A percentile compares a stretch with the other conserved stretches of the same genome.
These are phyloP conservation scores for Podocnemis expansa DNA, from an alignment of 2,113 vertebrate genomes.

Conservation along the genomic window DNA sequence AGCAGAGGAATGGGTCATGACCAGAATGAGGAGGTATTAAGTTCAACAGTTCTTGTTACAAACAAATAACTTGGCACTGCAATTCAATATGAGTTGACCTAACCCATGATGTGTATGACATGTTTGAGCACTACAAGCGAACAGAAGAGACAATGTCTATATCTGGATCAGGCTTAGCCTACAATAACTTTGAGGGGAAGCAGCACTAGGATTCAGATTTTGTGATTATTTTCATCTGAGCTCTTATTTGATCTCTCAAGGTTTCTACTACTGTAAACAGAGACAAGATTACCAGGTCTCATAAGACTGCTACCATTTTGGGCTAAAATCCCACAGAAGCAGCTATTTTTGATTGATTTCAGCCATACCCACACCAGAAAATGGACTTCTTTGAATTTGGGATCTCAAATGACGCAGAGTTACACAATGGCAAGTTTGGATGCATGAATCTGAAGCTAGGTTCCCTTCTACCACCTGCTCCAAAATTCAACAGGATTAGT, in stretches of 20 bases:
- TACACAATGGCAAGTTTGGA: background rate
- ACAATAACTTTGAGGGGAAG: background rate
- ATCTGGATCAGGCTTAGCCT: background rate
- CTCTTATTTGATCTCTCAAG: background rate
- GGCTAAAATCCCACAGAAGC: background rate
- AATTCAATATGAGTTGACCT: background rate
- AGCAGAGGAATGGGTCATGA: background rate
- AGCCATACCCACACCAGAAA: background rate
- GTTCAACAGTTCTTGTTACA: background rate
- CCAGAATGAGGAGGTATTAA: background rate
- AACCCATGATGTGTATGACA: background rate
- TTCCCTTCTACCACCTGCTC: background rate
- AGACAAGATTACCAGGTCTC: background rate
- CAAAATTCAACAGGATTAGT: fast-evolving
- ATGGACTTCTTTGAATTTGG: background rate
- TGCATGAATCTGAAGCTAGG: background rate
- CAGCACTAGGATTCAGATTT: background rate
- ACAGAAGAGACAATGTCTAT: background rate
- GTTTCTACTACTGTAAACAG: background rate
- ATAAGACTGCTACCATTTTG: background rate
- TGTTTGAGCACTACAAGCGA: background rate
- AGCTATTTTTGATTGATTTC: background rate
- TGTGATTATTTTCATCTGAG: background rate
- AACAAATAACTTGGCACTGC: background rate
- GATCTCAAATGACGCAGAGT: background rate